Conservation (phyloP, 2,888 invertebrate species). For the Agrochola lychnidis region DNA sequence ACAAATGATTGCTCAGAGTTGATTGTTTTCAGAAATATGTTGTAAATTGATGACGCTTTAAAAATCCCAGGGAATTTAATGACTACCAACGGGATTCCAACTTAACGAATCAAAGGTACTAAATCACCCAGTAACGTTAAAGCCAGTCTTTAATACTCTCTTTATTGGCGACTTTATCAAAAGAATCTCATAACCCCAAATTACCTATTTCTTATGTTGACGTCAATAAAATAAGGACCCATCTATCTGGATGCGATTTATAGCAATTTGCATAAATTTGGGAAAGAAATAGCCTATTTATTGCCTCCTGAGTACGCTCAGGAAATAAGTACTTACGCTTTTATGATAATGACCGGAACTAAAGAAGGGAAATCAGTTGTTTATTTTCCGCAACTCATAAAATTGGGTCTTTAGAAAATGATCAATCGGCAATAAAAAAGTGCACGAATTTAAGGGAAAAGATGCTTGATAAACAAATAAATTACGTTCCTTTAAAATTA, state of each 20-base stretch:
- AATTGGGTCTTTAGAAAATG: slow-evolving; percentile 21
- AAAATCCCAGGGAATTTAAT: background rate
- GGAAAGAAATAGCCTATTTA: slow-evolving; percentile 45
- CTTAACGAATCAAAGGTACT: background rate
- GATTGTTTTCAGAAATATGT: background rate
- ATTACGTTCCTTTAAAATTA: background rate
- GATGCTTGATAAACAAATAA: slow-evolving; percentile 9
- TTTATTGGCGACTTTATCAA: slow-evolving; percentile 20
- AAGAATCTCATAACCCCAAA: slow-evolving; percentile 53
- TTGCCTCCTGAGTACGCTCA: slow-evolving; percentile 15
- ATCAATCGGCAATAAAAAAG: slow-evolving; percentile 29
- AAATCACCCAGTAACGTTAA: background rate
- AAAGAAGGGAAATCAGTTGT: slow-evolving; percentile 23
- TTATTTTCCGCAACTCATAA: slow-evolving; percentile 42
- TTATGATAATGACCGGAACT: slow-evolving; percentile 52
- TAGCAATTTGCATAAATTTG: slow-evolving; percentile 63
- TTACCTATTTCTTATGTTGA: slow-evolving; percentile 54
- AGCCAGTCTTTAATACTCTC: background rate
- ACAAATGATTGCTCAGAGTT: background rate
- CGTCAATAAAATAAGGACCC: slow-evolving; percentile 51
- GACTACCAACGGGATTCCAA: background rate
- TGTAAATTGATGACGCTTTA: background rate
- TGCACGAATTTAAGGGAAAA: background rate
- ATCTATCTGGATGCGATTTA: slow-evolving; percentile 54
- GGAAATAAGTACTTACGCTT: slow-evolving; percentile 35